A percentile compares a stretch with the other conserved stretches of the same genome.
These are phyloP conservation scores for Drosophila aldrichi DNA, from an alignment of 2,888 invertebrate species.

Conservation along the genomic window DNA sequence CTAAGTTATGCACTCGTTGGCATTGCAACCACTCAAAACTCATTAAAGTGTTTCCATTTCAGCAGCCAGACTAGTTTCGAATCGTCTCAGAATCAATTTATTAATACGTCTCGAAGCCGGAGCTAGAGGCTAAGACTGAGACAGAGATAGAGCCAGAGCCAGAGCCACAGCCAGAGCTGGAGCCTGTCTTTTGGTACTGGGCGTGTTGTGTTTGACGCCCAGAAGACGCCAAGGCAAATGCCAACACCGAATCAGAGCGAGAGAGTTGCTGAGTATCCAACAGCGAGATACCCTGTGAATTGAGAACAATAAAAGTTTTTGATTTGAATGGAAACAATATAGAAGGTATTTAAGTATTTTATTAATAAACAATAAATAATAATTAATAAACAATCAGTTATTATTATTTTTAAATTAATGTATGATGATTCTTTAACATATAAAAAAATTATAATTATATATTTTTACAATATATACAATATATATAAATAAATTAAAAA, in stretches of 20 bases:
- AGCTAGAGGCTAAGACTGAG: neutral
- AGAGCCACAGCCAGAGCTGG: neutral
- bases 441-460: too few relatives aligned
- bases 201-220: conserved; percentile 59
- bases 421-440: too few relatives aligned
- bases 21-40: conserved; percentile 51
- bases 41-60: conserved; percentile 65
- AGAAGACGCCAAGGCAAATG: conserved; percentile 74
- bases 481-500: too few relatives aligned
- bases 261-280: neutral
- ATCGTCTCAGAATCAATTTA: conserved; percentile 50
- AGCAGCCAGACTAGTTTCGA: conserved; percentile 30
- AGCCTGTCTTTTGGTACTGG: conserved; percentile 49
- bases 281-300: conserved; percentile 10
- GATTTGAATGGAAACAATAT: too few relatives aligned
- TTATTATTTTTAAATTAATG: too few relatives aligned
- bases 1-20: conserved; percentile 69
- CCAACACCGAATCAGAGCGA: conserved; percentile 45
- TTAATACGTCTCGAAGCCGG: conserved; percentile 30
- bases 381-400: too few relatives aligned
- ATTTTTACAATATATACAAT: too few relatives aligned
- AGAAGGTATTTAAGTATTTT: too few relatives aligned
- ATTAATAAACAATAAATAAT: too few relatives aligned
- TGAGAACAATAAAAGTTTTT: too few relatives aligned
- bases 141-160: neutral